Percentiles rank a stretch among this genome's conserved stretches.
These are phyloP conservation scores for Drosophila ogumai DNA, from an alignment of 1,140 invertebrate species.

Conservation along the genomic window DNA sequence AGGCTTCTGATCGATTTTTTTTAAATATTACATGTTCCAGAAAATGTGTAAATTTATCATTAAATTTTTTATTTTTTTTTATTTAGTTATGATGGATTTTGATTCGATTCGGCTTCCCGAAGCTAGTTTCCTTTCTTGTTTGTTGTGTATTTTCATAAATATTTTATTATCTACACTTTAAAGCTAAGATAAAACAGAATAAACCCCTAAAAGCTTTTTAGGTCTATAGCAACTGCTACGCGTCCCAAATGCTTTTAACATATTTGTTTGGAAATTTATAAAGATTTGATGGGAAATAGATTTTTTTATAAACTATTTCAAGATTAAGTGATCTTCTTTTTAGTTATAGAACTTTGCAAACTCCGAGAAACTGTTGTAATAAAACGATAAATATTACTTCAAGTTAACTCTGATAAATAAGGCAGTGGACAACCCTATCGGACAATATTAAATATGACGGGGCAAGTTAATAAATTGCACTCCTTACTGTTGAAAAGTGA, in stretches of 20 bases:
- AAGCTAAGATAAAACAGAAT: neutral
- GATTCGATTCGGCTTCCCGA: too few species aligned
- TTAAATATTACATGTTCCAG: too few species aligned
- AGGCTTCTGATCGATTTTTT: too few species aligned
- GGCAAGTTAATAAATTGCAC: constrained; percentile 46
- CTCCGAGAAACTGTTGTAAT: neutral
- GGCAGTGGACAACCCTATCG: constrained; percentile 5
- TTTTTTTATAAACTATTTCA: neutral
- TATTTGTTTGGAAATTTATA: neutral
- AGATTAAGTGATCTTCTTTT: neutral
- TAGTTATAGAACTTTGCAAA: neutral
- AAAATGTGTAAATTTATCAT: too few species aligned
- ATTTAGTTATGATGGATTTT: too few species aligned
- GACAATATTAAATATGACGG: constrained; percentile 37
- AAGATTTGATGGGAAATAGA: neutral
- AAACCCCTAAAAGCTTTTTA: constrained; percentile 2
- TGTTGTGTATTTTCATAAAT: neutral
- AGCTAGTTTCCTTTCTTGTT: neutral
- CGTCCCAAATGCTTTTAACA: neutral
- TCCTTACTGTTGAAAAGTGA: constrained; percentile 51
- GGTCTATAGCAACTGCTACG: neutral
- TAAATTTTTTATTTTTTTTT: too few species aligned
- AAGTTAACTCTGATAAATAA: neutral
- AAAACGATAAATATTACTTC: neutral
- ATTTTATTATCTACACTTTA: neutral